Conservation (phyloP, 2,888 invertebrate species). For the Amiota minor region DNA sequence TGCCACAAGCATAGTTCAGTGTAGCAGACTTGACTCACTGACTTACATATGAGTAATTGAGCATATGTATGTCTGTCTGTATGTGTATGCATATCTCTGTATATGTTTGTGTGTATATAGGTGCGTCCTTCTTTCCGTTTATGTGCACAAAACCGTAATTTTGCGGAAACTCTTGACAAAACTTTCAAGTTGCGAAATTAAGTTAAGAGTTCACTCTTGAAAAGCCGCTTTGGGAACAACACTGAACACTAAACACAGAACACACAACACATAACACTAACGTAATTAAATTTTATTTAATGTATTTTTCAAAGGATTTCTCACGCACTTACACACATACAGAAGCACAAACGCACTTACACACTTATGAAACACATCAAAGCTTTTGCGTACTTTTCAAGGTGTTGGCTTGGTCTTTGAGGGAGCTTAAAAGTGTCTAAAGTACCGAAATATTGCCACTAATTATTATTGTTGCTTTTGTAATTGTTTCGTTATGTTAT, state of each 20-base stretch:
- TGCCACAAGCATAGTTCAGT: no score
- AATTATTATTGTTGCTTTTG: conserved; percentile 12
- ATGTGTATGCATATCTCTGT: background rate
- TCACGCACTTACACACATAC: background rate
- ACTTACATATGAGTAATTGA: background rate
- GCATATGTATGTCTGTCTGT: background rate
- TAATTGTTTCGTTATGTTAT: background rate
- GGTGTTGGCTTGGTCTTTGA: background rate
- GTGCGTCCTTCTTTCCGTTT: background rate
- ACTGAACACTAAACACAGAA: background rate
- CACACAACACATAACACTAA: background rate
- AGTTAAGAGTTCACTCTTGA: conserved; percentile 25
- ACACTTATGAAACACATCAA: background rate
- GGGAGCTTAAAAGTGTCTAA: background rate
- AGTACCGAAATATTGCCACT: conserved; percentile 12
- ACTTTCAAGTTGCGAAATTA: conserved; percentile 30
- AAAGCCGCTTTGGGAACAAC: no score
- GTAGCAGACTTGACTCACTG: background rate
- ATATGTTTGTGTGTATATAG: background rate
- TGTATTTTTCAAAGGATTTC: background rate
- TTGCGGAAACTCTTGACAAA: conserved; percentile 32
- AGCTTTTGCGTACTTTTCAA: conserved; percentile 16
- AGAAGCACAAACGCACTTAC: background rate
- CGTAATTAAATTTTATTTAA: conserved; percentile 14
- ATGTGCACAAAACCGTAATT: conserved; percentile 23